A percentile compares a stretch with the other conserved stretches of the same genome.
These are phyloP conservation scores for Lordiphosa clarofinis DNA, from an alignment of 1,140 invertebrate genomes.

Conservation along the genomic window DNA sequence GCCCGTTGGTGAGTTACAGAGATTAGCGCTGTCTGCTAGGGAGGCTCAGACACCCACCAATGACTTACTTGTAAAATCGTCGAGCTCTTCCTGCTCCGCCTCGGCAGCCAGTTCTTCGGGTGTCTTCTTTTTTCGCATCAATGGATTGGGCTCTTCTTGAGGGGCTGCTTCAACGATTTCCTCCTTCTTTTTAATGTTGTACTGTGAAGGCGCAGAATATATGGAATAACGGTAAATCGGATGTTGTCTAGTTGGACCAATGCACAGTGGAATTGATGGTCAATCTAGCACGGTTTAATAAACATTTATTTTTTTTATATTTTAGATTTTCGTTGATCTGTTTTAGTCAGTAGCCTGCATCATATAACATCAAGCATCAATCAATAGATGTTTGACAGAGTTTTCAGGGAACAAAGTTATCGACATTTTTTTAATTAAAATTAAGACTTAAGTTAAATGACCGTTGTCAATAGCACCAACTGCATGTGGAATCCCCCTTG, in stretches of 20 bases:
- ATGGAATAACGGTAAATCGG: constrained; percentile 71
- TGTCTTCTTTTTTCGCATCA: constrained; percentile 98
- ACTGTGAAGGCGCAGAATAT: constrained; percentile 83
- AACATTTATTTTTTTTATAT: no score
- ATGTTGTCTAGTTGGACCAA: not conserved
- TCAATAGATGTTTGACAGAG: no score
- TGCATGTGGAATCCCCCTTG: no score
- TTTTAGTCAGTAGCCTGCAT: no score
- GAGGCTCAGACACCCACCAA: constrained; percentile 15
- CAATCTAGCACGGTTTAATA: no score
- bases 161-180: constrained; percentile 89
- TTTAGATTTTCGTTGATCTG: no score
- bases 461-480: no score
- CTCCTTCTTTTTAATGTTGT: constrained; percentile 98
- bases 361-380: no score
- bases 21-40: constrained; percentile 9
- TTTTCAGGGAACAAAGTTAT: no score
- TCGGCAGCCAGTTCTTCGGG: constrained; percentile 97
- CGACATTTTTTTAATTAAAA: no score
- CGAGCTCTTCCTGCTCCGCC: constrained; percentile 95
- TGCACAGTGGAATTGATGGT: no score
- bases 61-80: constrained; percentile 97
- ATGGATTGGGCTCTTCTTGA: constrained; percentile 91
- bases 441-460: no score
- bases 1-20: constrained; percentile 10